Evolutionary conservation across 2,113 vertebrate species (phyloP), one percentile per base, ranked within the genome.

Genomic region (Scatophagus argus): DNA sequence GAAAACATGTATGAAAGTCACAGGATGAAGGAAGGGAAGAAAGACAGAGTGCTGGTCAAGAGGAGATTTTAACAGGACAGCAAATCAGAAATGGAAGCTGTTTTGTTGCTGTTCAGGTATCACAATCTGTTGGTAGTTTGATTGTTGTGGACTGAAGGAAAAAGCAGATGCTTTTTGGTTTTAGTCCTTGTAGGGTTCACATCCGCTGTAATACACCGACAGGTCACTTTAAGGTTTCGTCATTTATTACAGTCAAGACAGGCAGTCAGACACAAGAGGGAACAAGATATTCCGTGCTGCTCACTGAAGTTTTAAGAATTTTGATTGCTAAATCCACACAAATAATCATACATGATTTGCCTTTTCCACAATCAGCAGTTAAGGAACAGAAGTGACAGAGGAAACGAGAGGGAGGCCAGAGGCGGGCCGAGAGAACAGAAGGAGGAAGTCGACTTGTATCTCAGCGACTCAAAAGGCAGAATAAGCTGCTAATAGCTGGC

Each of bases 401-500:
- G 46, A 82, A 67, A 67, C 29, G 46, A 64, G 39, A 51, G 56
- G 63, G 38, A 49, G 54, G 32, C 8, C 23, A 46, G 60, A n/a
- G 43, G 47, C 41, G 1, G n/a, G n/a, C 46, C 47, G 39, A 70
- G 29, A 49, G 34, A 29, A 39, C 1, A 2, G 23, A 2, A n/a
- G 32, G 49, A 27, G 23, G 6, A 2, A 36, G 17, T 4, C 13
- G 8, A 0, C 14, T 32, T 82, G 60, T 34, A 44, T 61, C 54
- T 59, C 19, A 21, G 58, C 66, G 69, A 47, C 31, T 78, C 21
- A 55, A 61, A 60, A 74, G 36, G n/a, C 62, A 47, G 69, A 80
- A 62, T 74, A 62, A 81, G 66, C 52, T 17, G 5, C 55, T 44
- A 81, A 72, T 38, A 44, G 34, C 54, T 55, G 47, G 62, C 32